phyloP scores from a whole-genome alignment of 30 jellyfish, hydroid and myxozoan species.

The Nemopilema nomurai region DNA sequence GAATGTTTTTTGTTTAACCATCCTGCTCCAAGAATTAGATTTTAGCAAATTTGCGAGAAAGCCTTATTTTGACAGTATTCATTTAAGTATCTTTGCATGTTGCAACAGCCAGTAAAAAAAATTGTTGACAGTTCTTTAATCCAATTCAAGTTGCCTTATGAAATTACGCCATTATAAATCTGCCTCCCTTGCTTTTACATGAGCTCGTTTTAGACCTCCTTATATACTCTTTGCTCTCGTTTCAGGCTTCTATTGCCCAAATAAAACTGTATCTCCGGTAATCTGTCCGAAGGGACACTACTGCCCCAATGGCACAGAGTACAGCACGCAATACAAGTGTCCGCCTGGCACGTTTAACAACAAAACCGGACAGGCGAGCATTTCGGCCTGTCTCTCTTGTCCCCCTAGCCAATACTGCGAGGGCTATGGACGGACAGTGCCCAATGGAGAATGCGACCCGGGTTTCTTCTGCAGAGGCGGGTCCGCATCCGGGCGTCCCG shows the following conservation, averaged over 20 bases:
- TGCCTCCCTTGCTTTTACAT: background rate
- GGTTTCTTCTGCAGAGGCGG: constrained; percentile 90
- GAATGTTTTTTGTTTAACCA: too few species aligned
- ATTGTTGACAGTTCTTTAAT: background rate
- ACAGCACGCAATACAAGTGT: constrained; percentile 71
- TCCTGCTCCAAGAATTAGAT: too few species aligned
- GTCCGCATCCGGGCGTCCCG: constrained; percentile 65
- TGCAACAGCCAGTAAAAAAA: too few species aligned
- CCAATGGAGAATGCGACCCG: constrained; percentile 72
- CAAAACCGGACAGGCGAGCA: constrained; percentile 67
- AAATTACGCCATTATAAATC: background rate
- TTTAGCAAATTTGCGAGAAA: too few species aligned
- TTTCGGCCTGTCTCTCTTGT: constrained; percentile 61
- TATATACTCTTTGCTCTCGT: background rate
- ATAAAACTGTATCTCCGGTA: constrained; percentile 65
- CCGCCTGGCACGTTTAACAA: constrained; percentile 92
- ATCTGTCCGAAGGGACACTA: constrained; percentile 85
- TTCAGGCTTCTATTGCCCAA: constrained; percentile 77
- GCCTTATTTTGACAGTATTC: too few species aligned
- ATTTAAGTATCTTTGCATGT: too few species aligned
- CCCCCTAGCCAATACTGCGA: constrained; percentile 76
- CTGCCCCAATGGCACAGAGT: constrained; percentile 77
- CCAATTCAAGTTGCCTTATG: background rate
- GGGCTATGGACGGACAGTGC: constrained; percentile 69
- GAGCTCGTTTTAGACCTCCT: background rate